A percentile compares a stretch with the other conserved stretches of the same genome.
phyloP scores from a whole-genome alignment of 2,797 vertebrate species.

The Allobates femoralis region DNA sequence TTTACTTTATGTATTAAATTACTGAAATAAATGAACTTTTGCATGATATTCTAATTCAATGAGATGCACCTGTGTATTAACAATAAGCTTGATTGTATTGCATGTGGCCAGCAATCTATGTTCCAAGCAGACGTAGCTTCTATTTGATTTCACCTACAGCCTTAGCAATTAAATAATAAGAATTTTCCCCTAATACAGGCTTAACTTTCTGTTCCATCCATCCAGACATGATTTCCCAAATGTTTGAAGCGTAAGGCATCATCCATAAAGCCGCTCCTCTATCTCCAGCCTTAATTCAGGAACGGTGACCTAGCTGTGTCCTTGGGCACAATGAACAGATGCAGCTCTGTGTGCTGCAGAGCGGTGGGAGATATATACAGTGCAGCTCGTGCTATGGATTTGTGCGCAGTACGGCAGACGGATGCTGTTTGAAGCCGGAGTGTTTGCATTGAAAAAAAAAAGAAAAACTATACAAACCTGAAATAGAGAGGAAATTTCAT shows the following conservation, averaged over 20 bases:
- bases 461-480: not conserved
- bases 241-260: not conserved
- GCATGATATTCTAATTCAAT: too few relatives aligned
- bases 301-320: conserved; percentile 58
- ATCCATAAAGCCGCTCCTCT: conserved; percentile 18
- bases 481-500: not conserved
- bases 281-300: conserved; percentile 22
- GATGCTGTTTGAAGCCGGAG: conserved; percentile 25
- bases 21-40: too few relatives aligned
- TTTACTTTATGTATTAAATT: too few relatives aligned
- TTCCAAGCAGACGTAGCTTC: too few relatives aligned
- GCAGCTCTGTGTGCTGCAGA: conserved; percentile 58
- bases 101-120: too few relatives aligned
- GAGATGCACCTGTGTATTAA: too few relatives aligned
- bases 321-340: conserved; percentile 59
- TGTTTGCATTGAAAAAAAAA: conserved; percentile 16
- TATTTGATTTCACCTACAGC: not conserved
- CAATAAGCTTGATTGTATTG: not conserved
- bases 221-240: not conserved
- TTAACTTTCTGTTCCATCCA: not conserved
- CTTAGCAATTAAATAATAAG: not conserved
- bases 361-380: conserved; percentile 51
- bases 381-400: conserved; percentile 48
- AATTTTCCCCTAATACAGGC: not conserved
- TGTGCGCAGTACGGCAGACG: conserved; percentile 51